Evolutionary conservation across 2,113 vertebrate genomes (phyloP).

Genomic region (Lichenostomus cassidix): DNA sequence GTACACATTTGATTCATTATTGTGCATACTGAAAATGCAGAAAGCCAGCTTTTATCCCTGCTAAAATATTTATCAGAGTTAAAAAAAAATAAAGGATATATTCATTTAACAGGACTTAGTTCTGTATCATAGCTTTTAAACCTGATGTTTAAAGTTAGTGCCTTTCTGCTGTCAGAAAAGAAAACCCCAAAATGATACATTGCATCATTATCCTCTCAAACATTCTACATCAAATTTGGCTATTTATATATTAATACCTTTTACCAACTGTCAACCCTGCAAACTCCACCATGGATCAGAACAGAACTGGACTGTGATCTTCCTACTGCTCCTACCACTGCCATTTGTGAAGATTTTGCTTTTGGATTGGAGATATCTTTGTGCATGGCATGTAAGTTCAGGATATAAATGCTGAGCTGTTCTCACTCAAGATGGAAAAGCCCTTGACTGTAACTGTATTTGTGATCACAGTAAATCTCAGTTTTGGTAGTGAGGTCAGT

Average conservation of each 20-base stretch:
- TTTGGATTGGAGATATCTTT: not conserved
- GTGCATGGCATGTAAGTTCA: not conserved
- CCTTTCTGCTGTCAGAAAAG: not conserved
- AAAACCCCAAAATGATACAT: constrained; percentile 10
- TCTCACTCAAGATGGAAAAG: not conserved
- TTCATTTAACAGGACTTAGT: not conserved
- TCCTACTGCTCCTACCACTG: not conserved
- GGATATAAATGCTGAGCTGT: constrained; percentile 22
- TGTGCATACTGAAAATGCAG: not conserved
- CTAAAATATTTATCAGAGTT: not conserved
- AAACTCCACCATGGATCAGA: not conserved
- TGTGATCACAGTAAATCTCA: not conserved
- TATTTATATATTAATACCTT: constrained; percentile 18
- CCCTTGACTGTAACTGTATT: not conserved
- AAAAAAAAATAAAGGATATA: not conserved
- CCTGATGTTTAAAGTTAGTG: not conserved
- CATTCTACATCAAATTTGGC: not conserved
- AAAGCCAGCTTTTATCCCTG: not conserved
- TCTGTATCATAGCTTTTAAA: not conserved
- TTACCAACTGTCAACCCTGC: not conserved
- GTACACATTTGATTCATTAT: not conserved
- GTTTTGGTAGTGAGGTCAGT: not conserved
- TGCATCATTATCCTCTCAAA: not conserved
- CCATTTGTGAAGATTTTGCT: not conserved
- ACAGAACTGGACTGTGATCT: not conserved